Evolutionary conservation across 2,888 invertebrate genomes (phyloP).

Genomic region (Temnothorax rugatulus): DNA sequence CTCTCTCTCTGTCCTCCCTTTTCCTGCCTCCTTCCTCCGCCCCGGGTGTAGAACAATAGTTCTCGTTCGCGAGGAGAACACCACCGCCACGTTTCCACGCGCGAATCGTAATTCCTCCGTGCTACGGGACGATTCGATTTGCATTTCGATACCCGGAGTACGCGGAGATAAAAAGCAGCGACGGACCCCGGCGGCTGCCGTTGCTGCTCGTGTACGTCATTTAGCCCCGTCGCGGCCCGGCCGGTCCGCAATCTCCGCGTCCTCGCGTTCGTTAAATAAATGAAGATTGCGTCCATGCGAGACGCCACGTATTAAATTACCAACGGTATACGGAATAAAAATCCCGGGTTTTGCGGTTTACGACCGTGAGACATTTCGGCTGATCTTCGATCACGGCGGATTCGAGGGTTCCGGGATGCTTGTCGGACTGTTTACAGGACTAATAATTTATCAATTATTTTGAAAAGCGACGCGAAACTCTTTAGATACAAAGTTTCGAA

Average conservation of each 20-base stretch:
- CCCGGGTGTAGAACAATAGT: constrained; percentile 42
- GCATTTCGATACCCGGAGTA: constrained; percentile 47
- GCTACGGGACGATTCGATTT: constrained; percentile 48
- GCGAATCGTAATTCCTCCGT: constrained; percentile 49
- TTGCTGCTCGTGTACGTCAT: constrained; percentile 21
- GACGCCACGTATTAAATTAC: constrained; percentile 48
- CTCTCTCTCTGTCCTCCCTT: not conserved
- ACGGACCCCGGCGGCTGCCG: not conserved
- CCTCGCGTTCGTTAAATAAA: constrained; percentile 50
- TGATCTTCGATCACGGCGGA: constrained; percentile 13
- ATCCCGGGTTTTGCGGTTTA: not conserved
- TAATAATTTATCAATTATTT: not conserved
- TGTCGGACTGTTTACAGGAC: not conserved
- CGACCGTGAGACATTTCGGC: constrained; percentile 7
- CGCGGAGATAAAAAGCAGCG: constrained; percentile 47
- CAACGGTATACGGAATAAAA: constrained; percentile 8
- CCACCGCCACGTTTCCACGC: constrained; percentile 36
- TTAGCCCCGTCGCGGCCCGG: constrained; percentile 9
- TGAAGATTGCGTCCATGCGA: constrained; percentile 50
- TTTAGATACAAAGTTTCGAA: not conserved
- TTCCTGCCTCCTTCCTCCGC: not conserved
- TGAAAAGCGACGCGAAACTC: not conserved
- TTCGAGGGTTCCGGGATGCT: not conserved
- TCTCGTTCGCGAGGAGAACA: constrained; percentile 31
- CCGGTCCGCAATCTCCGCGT: constrained; percentile 28